Conservation (phyloP, 2,888 invertebrate genomes). For the Hetaerina titia region DNA sequence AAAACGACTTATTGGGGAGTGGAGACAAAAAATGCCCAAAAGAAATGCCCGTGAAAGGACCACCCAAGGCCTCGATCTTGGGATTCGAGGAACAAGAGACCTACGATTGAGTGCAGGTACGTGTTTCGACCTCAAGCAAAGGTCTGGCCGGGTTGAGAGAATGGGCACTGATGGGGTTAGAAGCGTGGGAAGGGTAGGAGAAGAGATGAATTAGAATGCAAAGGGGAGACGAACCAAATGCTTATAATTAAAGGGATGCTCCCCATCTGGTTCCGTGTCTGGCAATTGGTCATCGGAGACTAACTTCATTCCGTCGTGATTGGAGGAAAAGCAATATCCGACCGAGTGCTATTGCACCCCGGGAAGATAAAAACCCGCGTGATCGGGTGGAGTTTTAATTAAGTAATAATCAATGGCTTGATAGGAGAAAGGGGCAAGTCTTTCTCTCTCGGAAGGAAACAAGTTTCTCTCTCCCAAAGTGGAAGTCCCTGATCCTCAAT, state of each 20-base stretch:
- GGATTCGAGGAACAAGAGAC: neutral
- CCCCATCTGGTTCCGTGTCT: neutral
- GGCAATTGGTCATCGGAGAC: neutral
- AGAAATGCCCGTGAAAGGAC: neutral
- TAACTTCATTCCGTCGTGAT: neutral
- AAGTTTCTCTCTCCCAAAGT: too few relatives aligned
- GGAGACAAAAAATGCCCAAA: neutral
- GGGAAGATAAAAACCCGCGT: neutral
- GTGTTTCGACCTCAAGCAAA: neutral
- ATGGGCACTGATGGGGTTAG: neutral
- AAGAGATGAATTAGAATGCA: too few relatives aligned
- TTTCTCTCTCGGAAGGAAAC: too few relatives aligned
- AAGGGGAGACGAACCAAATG: neutral
- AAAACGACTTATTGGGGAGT: too few relatives aligned
- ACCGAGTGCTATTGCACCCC: neutral
- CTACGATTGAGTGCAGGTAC: neutral
- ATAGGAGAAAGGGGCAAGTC: neutral
- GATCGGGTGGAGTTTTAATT: neutral
- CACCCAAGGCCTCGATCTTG: neutral
- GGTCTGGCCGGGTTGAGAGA: neutral
- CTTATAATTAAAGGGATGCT: slow-evolving; percentile 33
- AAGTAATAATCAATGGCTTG: neutral
- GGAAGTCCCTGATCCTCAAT: too few relatives aligned
- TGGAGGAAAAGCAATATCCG: slow-evolving; percentile 10
- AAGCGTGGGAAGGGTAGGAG: neutral